phyloP scores from a whole-genome alignment of 1,140 invertebrate species.

The Magallana angulata region DNA sequence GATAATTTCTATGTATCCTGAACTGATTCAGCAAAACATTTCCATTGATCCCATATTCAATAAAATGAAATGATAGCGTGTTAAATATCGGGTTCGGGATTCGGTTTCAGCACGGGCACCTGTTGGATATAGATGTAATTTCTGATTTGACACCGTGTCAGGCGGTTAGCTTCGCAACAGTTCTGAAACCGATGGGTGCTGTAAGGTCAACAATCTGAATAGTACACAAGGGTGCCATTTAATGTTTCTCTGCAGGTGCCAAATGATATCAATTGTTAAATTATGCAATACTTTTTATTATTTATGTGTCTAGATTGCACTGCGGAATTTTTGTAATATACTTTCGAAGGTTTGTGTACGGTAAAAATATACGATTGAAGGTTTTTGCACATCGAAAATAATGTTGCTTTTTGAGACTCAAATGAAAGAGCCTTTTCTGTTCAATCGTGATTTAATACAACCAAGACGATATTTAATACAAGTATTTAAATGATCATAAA shows the following conservation, averaged over 20 bases:
- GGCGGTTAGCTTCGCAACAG: background rate
- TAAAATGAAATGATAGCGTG: conserved; percentile 4
- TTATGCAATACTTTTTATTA: background rate
- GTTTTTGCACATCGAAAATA: background rate
- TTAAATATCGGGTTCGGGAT: background rate
- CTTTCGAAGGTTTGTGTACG: background rate
- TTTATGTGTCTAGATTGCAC: background rate
- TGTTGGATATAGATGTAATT: conserved; percentile 4
- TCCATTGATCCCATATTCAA: background rate
- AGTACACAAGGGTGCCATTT: background rate
- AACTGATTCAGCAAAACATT: conserved; percentile 11
- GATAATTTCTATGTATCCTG: too few species aligned
- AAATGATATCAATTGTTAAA: conserved; percentile 2
- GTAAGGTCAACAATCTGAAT: background rate
- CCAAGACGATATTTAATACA: too few species aligned
- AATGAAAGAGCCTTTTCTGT: too few species aligned
- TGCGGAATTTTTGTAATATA: background rate
- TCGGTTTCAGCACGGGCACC: conserved; percentile 3
- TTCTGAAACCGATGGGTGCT: background rate
- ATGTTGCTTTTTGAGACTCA: too few species aligned
- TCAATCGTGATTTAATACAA: too few species aligned
- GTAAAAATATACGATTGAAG: background rate
- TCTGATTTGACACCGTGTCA: background rate
- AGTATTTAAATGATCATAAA: too few species aligned
- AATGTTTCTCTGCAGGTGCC: background rate